phyloP scores from a whole-genome alignment of 2,888 invertebrate genomes.

The Mechanitis messenoides region DNA sequence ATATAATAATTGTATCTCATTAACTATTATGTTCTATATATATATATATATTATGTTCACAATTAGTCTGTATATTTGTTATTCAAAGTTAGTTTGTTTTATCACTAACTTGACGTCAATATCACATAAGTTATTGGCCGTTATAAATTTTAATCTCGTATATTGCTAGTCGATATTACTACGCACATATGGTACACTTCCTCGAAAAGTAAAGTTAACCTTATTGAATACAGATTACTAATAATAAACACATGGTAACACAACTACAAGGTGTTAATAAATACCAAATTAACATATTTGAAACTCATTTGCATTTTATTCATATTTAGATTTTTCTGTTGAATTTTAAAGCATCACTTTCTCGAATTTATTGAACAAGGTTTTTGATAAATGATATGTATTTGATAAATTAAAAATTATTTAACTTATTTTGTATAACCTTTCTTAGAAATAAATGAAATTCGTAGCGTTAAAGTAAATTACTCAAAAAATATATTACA shows the following conservation, averaged over 20 bases:
- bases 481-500: neutral
- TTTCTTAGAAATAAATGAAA: no score
- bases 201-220: neutral
- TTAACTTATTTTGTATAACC: neutral
- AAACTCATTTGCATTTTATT: no score
- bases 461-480: no score
- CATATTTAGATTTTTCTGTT: no score
- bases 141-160: constrained; percentile 24
- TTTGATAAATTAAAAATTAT: neutral
- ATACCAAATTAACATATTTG: no score
- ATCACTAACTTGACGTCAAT: constrained; percentile 22
- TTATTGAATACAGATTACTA: no score
- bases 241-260: no score
- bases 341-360: neutral
- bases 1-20: no score
- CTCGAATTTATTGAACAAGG: neutral
- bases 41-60: no score
- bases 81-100: constrained; percentile 7
- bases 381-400: neutral
- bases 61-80: neutral
- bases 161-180: constrained; percentile 21
- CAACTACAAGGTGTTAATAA: no score
- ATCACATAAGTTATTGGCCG: constrained; percentile 21
- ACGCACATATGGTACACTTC: constrained; percentile 9
- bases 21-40: no score